Base-by-base conservation (phyloP, 2,113 vertebrate species). In the Notarius lentiginosus region DNA sequence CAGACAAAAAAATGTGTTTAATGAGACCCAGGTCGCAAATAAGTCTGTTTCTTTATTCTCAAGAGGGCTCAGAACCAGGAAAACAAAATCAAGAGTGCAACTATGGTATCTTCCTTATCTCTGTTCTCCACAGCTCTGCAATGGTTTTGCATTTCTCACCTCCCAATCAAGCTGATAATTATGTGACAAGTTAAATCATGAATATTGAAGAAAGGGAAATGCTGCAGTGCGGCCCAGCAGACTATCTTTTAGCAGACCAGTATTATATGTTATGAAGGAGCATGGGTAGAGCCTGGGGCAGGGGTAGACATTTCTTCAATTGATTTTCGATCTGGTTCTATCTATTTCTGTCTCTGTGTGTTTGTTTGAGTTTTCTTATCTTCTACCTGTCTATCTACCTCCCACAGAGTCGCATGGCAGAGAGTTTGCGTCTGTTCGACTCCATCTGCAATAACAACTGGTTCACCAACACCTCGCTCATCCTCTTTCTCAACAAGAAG, bases 391-490 rank as follows among this genome's bases (percentile, higher is more conserved):
- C 84, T 76, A 53, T 68, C 61, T 9, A 65, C 17, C 83, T 79
- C 53, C 18, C 34, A 17, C 94, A 99, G 98, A 99, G 98, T 92
- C 98, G 98, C 84, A 99, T 99, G 98, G 98, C 98, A 0, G 98
- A 99, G 93, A 99, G 98, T 93, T 95, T 99, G 92, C 98, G 98
- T 86, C 97, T 99, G 10, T 99, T 99, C 18, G 98, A 99, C 93
- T 99, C 98, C 90, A 99, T 99, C 94, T 99, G 98, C 95, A 99
- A 99, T 97, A 99, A 99, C 97, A 99, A 99, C 94, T 99, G 98
- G 98, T 99, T 99, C 93, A 97, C 98, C 95, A 99, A 97, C 95
- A 99, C 98, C 27, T 99, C 98, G 0, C 98, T 99, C 92, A 99
- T 99, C 92, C 98, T 99, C 91, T 99, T 99, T 95, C 97, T 99